Evolutionary conservation across 2,888 invertebrate genomes (phyloP), one percentile per base, ranked within the genome.

Genomic region (Lomographa bimaculata): DNA sequence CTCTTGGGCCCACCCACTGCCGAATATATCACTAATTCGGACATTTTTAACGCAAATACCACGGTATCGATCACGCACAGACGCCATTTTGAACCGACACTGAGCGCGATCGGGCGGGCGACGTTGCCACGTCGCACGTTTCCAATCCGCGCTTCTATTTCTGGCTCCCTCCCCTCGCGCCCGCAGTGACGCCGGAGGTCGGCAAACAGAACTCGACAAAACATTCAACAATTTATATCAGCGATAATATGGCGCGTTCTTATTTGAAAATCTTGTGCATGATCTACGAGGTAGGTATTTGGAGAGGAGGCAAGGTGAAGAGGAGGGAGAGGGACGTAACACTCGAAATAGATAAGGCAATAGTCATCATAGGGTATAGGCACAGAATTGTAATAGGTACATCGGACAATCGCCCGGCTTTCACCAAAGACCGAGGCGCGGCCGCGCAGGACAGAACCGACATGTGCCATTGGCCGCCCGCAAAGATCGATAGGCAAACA

Each of bases 401-500:
- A 61, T 66, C 63, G 62, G 62, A 54, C 67, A 60, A 68, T 67
- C 64, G 74, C 72, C 79, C 75, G 85, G 90, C 87, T 89, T 87
- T 87, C 83, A 85, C 87, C 79, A 58, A 62, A 60, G 60, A 55
- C 50, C 60, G 77, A 79, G 79, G 83, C 78, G 74, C 77, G 74
- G 89, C 85, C 79, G 81, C 83, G 91, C 85, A 83, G 72, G 79
- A 75, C 71, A 79, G 83, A 74, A 74, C 79, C 87, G 89, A 89
- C 91, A 90, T 90, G 90, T 91, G 86, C 87, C 79, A 92, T 92
- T 92, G 92, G 92, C 81, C 84, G 81, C 79, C n/a, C 79, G 78
- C 79, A 64, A 71, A 87, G 90, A 92, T 92, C 92, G 91, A 92
- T 92, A 91, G 90, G 80, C 86, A 89, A 90, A 90, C 85, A 86